These are phyloP conservation scores for Stegodyphus dumicola DNA, from an alignment of 1,140 invertebrate genomes.

Conservation along the genomic window DNA sequence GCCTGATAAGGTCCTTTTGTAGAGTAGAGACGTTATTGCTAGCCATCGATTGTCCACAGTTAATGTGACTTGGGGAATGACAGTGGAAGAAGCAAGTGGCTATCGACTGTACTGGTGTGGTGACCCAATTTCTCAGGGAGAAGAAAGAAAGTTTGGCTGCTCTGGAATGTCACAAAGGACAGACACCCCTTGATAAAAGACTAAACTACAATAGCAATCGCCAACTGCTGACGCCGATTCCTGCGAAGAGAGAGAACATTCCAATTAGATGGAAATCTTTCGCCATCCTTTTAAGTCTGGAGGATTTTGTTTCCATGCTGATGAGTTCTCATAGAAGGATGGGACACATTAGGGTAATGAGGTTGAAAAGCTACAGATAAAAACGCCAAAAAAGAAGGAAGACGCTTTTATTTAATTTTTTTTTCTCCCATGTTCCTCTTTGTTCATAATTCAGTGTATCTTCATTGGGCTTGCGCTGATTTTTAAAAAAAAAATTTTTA, in stretches of 20 bases:
- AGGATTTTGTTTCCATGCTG: not conserved
- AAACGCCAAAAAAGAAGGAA: not conserved
- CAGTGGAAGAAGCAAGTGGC: not conserved
- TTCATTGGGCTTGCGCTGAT: too few relatives aligned
- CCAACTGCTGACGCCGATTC: constrained; percentile 14
- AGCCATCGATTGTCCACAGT: constrained; percentile 1
- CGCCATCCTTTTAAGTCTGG: not conserved
- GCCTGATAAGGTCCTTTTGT: not conserved
- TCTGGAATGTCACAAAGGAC: constrained; percentile 3
- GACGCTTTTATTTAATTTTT: too few relatives aligned
- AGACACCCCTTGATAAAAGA: constrained; percentile 27
- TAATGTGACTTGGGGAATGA: not conserved
- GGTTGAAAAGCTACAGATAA: not conserved
- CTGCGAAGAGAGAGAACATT: not conserved
- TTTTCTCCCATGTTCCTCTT: too few relatives aligned
- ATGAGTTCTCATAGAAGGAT: not conserved
- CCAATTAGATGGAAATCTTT: not conserved
- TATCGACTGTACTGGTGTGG: not conserved
- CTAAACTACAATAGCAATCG: constrained; percentile 15
- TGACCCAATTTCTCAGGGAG: constrained; percentile 24
- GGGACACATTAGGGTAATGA: constrained; percentile 31
- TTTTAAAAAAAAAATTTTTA: too few relatives aligned
- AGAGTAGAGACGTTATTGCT: not conserved
- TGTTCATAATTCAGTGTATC: too few relatives aligned
- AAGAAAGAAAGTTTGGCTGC: constrained; percentile 7